Base-by-base conservation (phyloP, 2,797 vertebrate species). In the Parotocinclus haroldoi region DNA sequence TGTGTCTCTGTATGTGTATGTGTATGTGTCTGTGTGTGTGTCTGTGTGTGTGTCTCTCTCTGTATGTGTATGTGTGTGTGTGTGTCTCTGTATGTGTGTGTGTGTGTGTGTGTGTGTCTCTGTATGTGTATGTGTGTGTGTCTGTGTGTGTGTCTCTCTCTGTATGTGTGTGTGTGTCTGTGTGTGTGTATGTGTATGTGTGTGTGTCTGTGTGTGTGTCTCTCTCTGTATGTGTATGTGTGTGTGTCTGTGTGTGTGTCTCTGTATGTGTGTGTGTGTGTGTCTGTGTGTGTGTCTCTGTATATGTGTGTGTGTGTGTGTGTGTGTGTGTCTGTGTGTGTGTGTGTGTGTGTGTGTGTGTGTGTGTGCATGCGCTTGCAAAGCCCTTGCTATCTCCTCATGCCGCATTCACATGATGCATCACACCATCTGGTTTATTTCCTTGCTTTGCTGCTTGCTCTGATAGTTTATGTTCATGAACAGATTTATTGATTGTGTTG, bases 401-500 rank as follows among this genome's bases (percentile, higher is more conserved):
- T 44, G 54, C 53, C 54, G 66, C 50, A 60, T 45, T 75, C 59
- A 50, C 51, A 57, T 74, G 72, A 75, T 57, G 46, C 44, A 53
- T 75, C 53, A 73, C 67, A 66, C 27, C 51, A 17, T 69, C 14
- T 42, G 52, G 16, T 72, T 55, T 48, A 45, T 36, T 73, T 67
- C 49, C 38, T 44, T 63, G 50, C 18, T 51, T 42, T 60, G 39
- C 18, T 19, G 6, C 40, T 53, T 18, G 1, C 5, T 36, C 17
- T 45, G 19, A 52, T 59, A 37, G 39, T 27, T 59, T 17, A 53
- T 53, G 19, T 36, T 58, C 19, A 37, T 16, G 49, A 38, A 12
- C 18, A 27, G 48, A 52, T 59, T 36, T 52, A 27, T 10, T 9
- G 8, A 7, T 49, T 7, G 1, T 9, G 37, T 45, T 66, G 63